Evolutionary conservation across 2,797 vertebrate genomes (phyloP).

Genomic region (Arrhamphus sclerolepis): DNA sequence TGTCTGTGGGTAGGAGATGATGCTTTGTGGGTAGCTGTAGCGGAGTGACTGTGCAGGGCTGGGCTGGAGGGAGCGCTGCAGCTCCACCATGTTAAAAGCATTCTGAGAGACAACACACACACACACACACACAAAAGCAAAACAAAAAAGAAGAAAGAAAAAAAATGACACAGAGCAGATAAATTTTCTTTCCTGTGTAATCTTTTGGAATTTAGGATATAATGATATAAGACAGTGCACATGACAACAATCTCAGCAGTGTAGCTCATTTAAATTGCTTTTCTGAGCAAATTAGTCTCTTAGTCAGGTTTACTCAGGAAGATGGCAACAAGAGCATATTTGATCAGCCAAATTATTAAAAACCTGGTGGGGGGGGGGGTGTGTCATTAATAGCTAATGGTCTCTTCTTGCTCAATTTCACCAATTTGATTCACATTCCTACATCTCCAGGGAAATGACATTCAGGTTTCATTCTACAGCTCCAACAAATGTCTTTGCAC

Average conservation of each 20-base stretch:
- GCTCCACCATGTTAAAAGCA: constrained; percentile 89
- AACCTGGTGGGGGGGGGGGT: constrained; percentile 63
- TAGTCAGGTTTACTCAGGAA: constrained; percentile 38
- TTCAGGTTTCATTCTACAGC: constrained; percentile 41
- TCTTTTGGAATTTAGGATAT: constrained; percentile 39
- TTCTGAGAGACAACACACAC: constrained; percentile 76
- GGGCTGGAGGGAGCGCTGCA: constrained; percentile 87
- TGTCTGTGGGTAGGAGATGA: constrained; percentile 72
- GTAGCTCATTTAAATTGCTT: constrained; percentile 43
- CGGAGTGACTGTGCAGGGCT: constrained; percentile 83
- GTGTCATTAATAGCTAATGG: constrained; percentile 50
- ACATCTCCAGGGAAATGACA: constrained; percentile 42
- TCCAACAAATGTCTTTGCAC: constrained; percentile 13
- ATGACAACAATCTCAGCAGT: constrained; percentile 48
- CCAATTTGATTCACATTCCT: constrained; percentile 56
- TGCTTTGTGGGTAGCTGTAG: constrained; percentile 74
- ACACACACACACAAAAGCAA: not conserved
- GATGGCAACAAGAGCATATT: constrained; percentile 64
- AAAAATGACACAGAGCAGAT: constrained; percentile 1
- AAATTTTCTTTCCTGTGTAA: not conserved
- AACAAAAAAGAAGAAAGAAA: constrained; percentile 6
- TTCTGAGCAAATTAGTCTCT: constrained; percentile 44
- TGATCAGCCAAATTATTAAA: constrained; percentile 75
- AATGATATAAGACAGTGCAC: constrained; percentile 47
- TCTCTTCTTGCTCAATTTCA: constrained; percentile 61